Conservation (phyloP, 1,140 invertebrate genomes). For the Propsilocerus akamusi region DNA sequence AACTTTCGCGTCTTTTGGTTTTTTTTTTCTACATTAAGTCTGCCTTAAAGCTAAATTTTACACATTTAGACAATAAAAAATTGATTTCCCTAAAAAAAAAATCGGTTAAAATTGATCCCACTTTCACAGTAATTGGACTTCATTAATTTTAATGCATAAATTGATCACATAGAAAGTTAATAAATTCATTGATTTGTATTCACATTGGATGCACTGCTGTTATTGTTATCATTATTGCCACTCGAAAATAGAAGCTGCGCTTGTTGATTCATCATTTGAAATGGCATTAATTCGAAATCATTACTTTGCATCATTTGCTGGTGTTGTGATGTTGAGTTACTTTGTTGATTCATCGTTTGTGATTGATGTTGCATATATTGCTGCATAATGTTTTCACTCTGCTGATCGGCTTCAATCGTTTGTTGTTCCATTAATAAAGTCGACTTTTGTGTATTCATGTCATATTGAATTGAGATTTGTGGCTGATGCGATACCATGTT, state of each 20-base stretch:
- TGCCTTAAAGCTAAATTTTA: too few species aligned
- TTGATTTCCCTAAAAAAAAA: too few species aligned
- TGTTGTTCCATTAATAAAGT: background rate
- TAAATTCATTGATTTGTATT: too few species aligned
- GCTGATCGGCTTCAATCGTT: background rate
- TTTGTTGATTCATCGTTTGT: slow-evolving; percentile 9
- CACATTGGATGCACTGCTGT: too few species aligned
- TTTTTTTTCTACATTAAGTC: too few species aligned
- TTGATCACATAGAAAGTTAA: too few species aligned
- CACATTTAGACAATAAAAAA: too few species aligned
- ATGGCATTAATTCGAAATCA: background rate
- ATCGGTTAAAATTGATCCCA: too few species aligned
- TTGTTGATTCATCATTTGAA: background rate
- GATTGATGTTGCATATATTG: slow-evolving; percentile 9
- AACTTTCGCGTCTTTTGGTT: too few species aligned
- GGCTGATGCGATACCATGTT: background rate
- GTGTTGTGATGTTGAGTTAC: slow-evolving; percentile 8
- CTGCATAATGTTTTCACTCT: background rate
- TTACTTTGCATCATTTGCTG: background rate
- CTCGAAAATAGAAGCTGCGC: background rate
- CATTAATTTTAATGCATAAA: too few species aligned
- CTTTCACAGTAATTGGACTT: too few species aligned
- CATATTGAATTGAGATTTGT: background rate
- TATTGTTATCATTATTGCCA: background rate
- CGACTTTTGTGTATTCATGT: background rate